phyloP scores from a whole-genome alignment of 2,113 vertebrate species.

The Thomomys bottae region DNA sequence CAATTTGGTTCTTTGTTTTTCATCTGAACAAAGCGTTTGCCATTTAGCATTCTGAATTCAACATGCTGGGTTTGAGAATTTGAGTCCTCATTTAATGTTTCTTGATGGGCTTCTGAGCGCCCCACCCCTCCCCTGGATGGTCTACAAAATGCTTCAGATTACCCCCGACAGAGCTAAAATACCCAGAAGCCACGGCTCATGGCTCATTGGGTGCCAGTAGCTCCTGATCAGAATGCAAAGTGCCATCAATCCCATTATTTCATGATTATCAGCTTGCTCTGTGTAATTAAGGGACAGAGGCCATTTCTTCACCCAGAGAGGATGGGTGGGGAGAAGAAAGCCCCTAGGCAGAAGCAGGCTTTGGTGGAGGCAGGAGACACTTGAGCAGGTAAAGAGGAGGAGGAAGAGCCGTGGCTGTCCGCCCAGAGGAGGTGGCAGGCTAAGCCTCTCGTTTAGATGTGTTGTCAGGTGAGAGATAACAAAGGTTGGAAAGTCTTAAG shows the following conservation, averaged over 20 bases:
- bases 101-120: not conserved
- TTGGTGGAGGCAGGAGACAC: not conserved
- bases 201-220: not conserved
- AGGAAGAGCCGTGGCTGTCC: not conserved
- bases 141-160: not conserved
- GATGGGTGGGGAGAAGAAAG: not conserved
- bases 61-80: not conserved
- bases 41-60: not conserved
- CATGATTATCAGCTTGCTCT: slow-evolving; percentile 42
- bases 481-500: not conserved
- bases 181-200: not conserved
- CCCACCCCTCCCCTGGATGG: not conserved
- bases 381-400: not conserved
- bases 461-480: not conserved
- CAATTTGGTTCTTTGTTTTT: slow-evolving; percentile 50
- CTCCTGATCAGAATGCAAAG: not conserved
- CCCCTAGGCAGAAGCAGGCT: not conserved
- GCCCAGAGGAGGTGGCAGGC: not conserved
- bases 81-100: not conserved
- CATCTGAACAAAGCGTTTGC: slow-evolving; percentile 24
- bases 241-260: not conserved
- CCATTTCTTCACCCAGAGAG: not conserved
- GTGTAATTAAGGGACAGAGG: slow-evolving; percentile 39
- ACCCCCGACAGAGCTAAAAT: not conserved
- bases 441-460: not conserved